Evolutionary conservation across 2,113 vertebrate genomes (phyloP), one percentile per base, ranked within the genome.

Genomic region (Hassar affinis): DNA sequence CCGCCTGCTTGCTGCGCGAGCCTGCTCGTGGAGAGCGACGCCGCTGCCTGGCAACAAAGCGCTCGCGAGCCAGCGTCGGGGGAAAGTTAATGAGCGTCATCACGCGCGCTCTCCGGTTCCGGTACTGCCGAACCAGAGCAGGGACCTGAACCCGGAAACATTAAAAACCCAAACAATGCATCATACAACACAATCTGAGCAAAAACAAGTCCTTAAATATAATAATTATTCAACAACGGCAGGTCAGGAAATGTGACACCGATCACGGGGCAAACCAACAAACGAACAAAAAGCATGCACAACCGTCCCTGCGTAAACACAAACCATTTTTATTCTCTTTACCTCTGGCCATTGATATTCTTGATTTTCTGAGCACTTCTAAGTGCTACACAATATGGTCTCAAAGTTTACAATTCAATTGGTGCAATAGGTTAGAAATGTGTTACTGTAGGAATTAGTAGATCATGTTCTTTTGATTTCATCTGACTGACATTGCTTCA

Each of bases 31-130:
- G 95, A 94, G 93, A 94, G 95, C 95, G 95, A 92, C 94, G 92
- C 94, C 93, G 94, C 94, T 94, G 95, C 95, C 95, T 95, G 94
- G 95, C 95, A 56, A 97, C 96, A 97, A 96, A 95, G 94, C 95
- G 95, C 94, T 95, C 92, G 94, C 94, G 92, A 96, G 94, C 95
- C 94, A 30, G 61, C 9, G 61, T 18, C 45, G 9, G 95, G 95
- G 94, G 83, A 95, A 95, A 96, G 96, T 98, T 98, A 99, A 98
- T 97, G 96, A 98, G 96, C 95, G 96, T 95, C 95, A 96, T 95
- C 93, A 95, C 95, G 95, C 96, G 95, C 94, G 95, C 75, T 92
- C 94, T 92, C 94, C 95, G 94, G 95, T 96, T 95, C 93, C 93
- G 89, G 94, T 95, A 94, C 95, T 95, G 92, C 93, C 95, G 94